phyloP scores from a whole-genome alignment of 2,797 vertebrate species.

The Anabas testudineus region DNA sequence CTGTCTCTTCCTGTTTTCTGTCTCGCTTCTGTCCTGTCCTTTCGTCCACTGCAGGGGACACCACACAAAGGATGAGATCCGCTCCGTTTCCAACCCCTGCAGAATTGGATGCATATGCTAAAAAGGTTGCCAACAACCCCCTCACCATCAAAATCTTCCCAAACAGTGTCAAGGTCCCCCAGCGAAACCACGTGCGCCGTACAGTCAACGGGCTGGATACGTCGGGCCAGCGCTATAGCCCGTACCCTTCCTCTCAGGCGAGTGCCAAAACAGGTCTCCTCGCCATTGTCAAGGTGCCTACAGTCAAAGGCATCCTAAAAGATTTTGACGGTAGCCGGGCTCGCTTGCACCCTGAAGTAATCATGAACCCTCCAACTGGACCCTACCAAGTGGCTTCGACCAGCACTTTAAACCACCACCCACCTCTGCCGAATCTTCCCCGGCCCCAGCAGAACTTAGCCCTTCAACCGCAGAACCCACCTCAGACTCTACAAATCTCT shows the following conservation, averaged over 20 bases:
- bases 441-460: conserved; percentile 85
- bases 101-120: conserved; percentile 99
- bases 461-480: conserved; percentile 87
- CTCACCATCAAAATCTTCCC: conserved; percentile 99
- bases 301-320: conserved; percentile 93
- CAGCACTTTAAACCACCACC: conserved; percentile 99
- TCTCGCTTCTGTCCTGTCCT: conserved; percentile 44
- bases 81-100: conserved; percentile 99
- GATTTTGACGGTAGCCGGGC: conserved; percentile 96
- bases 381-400: conserved; percentile 91
- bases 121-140: conserved; percentile 99
- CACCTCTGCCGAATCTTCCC: conserved; percentile 76
- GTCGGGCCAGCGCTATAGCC: conserved; percentile 97
- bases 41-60: conserved; percentile 91
- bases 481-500: conserved; percentile 85
- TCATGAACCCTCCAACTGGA: conserved; percentile 92
- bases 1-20: conserved; percentile 24
- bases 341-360: conserved; percentile 92
- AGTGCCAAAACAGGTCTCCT: conserved; percentile 94
- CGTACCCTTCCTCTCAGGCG: conserved; percentile 95
- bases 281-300: conserved; percentile 93
- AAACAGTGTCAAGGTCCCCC: conserved; percentile 99
- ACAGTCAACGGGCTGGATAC: conserved; percentile 99
- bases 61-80: conserved; percentile 99
- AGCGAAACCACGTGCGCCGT: conserved; percentile 98